Evolutionary conservation across 2,113 vertebrate species (phyloP).

Genomic region (Spea multiplicata): DNA sequence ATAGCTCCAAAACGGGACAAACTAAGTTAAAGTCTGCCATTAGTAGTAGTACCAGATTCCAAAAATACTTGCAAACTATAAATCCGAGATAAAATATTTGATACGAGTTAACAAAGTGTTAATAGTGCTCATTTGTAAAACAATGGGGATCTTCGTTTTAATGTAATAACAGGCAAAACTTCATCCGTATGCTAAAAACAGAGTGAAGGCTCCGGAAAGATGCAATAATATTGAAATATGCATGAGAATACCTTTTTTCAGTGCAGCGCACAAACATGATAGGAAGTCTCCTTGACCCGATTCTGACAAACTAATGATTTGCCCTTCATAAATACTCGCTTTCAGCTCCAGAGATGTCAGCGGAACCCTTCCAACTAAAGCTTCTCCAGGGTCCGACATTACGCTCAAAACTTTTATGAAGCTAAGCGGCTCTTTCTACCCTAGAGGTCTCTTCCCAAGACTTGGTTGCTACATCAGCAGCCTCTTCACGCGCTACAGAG

Average conservation of each 20-base stretch:
- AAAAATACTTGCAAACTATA: too few species aligned
- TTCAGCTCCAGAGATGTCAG: conserved; percentile 26
- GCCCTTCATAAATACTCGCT: conserved; percentile 34
- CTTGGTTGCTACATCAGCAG: not conserved
- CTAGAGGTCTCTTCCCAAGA: not conserved
- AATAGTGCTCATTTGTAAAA: too few species aligned
- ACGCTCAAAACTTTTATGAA: not conserved
- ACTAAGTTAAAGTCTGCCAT: too few species aligned
- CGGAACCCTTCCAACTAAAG: conserved; percentile 4
- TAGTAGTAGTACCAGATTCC: too few species aligned
- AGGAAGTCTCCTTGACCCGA: conserved; percentile 42
- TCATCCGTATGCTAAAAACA: too few species aligned
- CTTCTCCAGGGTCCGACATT: not conserved
- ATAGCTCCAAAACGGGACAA: too few species aligned
- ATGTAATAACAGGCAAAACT: not conserved
- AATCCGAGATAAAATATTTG: too few species aligned
- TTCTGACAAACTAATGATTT: conserved; percentile 40
- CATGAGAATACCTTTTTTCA: conserved; percentile 6
- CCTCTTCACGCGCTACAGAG: not conserved
- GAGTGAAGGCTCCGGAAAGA: not conserved
- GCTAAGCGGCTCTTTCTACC: not conserved
- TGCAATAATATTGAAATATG: conserved; percentile 30
- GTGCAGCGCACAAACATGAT: conserved; percentile 48
- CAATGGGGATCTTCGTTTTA: conserved; percentile 3
- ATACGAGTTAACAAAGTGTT: too few species aligned